Evolutionary conservation across 2,888 invertebrate genomes (phyloP).

Genomic region (Leptogaster cylindrica): DNA sequence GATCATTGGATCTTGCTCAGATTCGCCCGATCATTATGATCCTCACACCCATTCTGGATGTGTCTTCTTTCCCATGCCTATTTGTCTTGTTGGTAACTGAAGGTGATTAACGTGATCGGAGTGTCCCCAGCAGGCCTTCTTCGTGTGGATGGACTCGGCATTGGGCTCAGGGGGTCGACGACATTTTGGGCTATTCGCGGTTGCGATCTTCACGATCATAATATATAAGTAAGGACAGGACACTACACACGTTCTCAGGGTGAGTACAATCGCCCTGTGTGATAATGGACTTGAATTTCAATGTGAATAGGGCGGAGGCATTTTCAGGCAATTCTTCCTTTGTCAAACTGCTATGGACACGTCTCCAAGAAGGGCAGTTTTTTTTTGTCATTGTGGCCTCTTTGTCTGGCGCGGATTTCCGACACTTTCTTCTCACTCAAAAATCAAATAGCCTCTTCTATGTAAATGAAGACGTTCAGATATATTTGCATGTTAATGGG

Average conservation of each 20-base stretch:
- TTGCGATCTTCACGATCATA: not conserved
- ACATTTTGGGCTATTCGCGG: not conserved
- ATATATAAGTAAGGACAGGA: constrained; percentile 18
- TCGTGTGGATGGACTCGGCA: not conserved
- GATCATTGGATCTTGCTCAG: too few species aligned
- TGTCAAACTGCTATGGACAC: not conserved
- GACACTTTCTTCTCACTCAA: constrained; percentile 19
- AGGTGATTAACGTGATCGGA: constrained; percentile 36
- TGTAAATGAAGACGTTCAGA: not conserved
- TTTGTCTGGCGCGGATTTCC: constrained; percentile 31
- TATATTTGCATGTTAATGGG: constrained; percentile 13
- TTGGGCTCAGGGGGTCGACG: constrained; percentile 29
- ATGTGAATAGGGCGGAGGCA: constrained; percentile 22
- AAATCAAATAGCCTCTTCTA: not conserved
- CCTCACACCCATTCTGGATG: not conserved
- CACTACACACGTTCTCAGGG: not conserved
- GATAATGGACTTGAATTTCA: constrained; percentile 33
- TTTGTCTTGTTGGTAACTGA: constrained; percentile 19
- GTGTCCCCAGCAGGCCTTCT: not conserved
- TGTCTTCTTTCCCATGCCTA: not conserved
- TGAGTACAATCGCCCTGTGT: constrained; percentile 10
- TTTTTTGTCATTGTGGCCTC: too few species aligned
- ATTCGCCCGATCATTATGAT: too few species aligned
- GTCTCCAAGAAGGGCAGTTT: constrained; percentile 5
- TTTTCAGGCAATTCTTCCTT: constrained; percentile 1